Evolutionary conservation across 1,140 invertebrate species (phyloP), one percentile per base, ranked within the genome.

Genomic region (Drosophila melanica): DNA sequence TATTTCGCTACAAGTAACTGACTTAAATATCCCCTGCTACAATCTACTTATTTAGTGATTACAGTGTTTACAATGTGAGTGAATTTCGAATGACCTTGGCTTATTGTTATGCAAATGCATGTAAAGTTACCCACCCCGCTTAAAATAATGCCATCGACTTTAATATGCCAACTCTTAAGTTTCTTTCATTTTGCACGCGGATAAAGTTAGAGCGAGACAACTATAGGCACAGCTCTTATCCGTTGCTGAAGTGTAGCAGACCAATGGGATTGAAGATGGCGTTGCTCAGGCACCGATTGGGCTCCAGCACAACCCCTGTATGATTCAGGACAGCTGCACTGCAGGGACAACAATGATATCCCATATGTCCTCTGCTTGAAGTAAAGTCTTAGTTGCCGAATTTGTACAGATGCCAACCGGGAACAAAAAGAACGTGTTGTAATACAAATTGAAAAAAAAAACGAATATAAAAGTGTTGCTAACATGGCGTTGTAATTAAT

Each of bases 141-240:
- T 37, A 14, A 74, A 30, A 67, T n/a, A 77, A 58, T 23, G 39
- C 12, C 20, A 14, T 42, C 5, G 10, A 42, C 65, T 66, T 85
- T 71, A 75, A 62, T 20, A 20, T 14, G 16, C 12, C 23, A 71
- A 65, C 58, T 67, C 47, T 27, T 27, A 27, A 48, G 16, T 50
- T 60, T 77, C 81, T 59, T 77, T 77, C 77, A 86, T 87, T 87
- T 87, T 69, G 62, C 60, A 71, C 59, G 42, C 82, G 75, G 82
- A 87, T 87, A 87, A 75, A 23, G 82, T 68, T 16, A 42, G 84
- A 87, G 79, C 57, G 72, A 54, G 78, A 87, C 82, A 67, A 82
- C 78, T 50, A 54, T 63, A 23, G 63, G 16, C 10, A 8, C 67
- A 5, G 8, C 30, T 14, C 45, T 73, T 78, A 81, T 85, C 81